Evolutionary conservation across 2,113 vertebrate species (phyloP).

Genomic region (Eretmochelys imbricata): DNA sequence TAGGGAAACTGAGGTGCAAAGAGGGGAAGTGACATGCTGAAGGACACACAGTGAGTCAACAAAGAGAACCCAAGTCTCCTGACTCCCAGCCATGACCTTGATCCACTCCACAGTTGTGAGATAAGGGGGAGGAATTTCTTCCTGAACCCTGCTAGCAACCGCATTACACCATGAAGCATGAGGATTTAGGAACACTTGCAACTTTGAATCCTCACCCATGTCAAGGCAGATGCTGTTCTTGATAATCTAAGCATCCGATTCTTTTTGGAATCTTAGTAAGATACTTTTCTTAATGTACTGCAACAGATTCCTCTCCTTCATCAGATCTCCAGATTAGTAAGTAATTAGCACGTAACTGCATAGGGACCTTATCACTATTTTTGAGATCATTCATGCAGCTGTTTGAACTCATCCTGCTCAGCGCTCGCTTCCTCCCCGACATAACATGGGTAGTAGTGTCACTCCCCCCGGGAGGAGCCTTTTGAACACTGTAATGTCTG

Average conservation of each 20-base stretch:
- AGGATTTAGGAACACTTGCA: not conserved
- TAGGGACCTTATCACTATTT: not conserved
- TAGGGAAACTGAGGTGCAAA: not conserved
- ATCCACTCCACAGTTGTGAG: not conserved
- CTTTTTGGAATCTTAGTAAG: not conserved
- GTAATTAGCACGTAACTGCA: not conserved
- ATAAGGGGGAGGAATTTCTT: not conserved
- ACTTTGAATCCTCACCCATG: not conserved
- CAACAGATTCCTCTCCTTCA: not conserved
- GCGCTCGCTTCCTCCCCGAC: not conserved
- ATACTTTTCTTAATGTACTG: not conserved
- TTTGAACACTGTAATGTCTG: not conserved
- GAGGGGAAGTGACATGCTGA: not conserved
- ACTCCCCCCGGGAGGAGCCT: not conserved
- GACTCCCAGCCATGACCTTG: not conserved
- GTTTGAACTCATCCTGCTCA: not conserved
- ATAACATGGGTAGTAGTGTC: not conserved
- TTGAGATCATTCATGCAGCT: not conserved
- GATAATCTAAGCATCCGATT: not conserved
- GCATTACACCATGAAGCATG: not conserved
- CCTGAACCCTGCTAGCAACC: not conserved
- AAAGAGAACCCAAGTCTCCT: not conserved
- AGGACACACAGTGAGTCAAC: not conserved
- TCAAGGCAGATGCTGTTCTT: not conserved
- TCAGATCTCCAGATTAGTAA: not conserved